Evolutionary conservation across 92 coral and sea anemone species (phyloP).

Genomic region (Phenganax subtilis): DNA sequence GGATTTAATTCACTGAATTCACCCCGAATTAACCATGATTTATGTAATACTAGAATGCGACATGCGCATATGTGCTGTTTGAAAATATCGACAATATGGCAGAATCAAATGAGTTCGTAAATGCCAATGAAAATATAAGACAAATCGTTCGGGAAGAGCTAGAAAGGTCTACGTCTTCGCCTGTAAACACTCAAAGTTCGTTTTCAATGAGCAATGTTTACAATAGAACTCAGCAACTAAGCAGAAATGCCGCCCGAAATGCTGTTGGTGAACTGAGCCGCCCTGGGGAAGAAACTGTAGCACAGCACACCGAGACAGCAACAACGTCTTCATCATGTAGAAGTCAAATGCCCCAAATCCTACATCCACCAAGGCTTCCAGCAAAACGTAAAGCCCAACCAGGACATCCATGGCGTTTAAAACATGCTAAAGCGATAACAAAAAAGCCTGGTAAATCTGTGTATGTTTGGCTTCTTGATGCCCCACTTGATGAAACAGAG

Average conservation of each 20-base stretch:
- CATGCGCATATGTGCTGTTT: neutral
- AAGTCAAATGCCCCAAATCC: neutral
- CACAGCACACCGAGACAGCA: neutral
- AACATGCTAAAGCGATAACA: neutral
- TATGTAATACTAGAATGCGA: no score
- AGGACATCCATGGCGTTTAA: slow-evolving; percentile 1
- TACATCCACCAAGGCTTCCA: neutral
- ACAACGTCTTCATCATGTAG: neutral
- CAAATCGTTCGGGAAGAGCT: slow-evolving; percentile 2
- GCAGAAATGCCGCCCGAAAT: neutral
- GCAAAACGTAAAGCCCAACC: slow-evolving; percentile 3
- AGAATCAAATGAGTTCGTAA: neutral
- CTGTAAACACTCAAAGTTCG: neutral
- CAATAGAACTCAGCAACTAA: neutral
- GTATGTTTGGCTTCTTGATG: neutral
- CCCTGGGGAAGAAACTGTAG: neutral
- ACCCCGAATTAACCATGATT: no score
- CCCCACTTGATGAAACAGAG: neutral
- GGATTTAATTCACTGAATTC: no score
- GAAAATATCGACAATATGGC: neutral
- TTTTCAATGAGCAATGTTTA: neutral
- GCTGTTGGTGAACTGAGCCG: slow-evolving; percentile 5
- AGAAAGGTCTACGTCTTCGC: neutral
- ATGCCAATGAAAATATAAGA: neutral
- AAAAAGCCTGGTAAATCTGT: neutral